phyloP scores from a whole-genome alignment of 53 echinoderm and acorn worm genomes.

The Temnopleurus reevesii region DNA sequence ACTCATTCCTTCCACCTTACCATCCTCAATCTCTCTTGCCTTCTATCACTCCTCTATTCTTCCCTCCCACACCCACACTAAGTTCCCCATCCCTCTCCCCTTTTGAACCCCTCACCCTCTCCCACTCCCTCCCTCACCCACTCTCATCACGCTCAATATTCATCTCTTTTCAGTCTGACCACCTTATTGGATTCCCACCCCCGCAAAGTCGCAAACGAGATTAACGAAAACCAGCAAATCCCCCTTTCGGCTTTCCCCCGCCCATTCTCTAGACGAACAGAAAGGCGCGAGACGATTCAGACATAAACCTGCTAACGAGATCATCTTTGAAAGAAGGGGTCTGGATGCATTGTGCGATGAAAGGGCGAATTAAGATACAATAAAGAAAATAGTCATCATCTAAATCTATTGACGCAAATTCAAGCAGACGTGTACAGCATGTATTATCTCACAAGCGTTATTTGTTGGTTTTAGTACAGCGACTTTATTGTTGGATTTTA shows the following conservation, averaged over 20 bases:
- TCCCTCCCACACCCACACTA: no score
- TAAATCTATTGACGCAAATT: background rate
- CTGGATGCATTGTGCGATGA: slow-evolving; percentile 11
- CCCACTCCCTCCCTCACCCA: background rate
- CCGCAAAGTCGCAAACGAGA: background rate
- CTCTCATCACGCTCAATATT: background rate
- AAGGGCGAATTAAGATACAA: slow-evolving; percentile 37
- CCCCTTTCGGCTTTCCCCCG: slow-evolving; percentile 24
- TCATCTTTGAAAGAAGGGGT: background rate
- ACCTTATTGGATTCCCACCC: background rate
- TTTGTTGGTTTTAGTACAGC: no score
- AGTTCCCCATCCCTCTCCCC: no score
- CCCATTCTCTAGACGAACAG: background rate
- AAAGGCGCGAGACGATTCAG: slow-evolving; percentile 1
- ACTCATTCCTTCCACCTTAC: no score
- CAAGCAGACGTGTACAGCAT: background rate
- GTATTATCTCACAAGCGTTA: background rate
- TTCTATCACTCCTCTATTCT: no score
- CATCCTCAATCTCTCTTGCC: no score
- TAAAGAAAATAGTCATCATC: slow-evolving; percentile 1
- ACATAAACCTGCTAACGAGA: background rate
- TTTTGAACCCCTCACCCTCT: no score
- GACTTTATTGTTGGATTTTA: no score
- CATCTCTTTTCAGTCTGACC: background rate
- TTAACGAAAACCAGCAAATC: background rate